A percentile compares a stretch with the other conserved stretches of the same genome.
Evolutionary conservation across 2,888 invertebrate species (phyloP).

Genomic region (Meta bourneti): DNA sequence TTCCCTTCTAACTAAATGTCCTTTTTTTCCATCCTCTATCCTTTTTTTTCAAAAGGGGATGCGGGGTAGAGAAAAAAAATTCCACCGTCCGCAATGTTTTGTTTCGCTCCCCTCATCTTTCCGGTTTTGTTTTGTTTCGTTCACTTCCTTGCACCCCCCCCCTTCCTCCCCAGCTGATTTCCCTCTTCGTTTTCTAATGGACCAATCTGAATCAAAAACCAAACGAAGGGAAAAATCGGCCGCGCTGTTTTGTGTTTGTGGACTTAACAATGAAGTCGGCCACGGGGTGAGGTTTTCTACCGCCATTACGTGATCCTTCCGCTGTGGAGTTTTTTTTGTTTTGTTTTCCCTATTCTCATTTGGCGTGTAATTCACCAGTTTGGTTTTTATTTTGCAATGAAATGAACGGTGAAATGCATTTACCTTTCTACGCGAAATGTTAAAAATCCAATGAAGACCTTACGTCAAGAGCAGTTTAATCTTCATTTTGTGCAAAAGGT

Average conservation of each 20-base stretch:
- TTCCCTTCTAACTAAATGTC: constrained; percentile 70
- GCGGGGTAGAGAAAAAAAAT: constrained; percentile 23
- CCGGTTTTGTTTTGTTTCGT: not conserved
- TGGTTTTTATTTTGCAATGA: too few relatives aligned
- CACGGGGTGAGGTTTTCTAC: not conserved
- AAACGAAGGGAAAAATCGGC: constrained; percentile 47
- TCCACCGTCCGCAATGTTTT: constrained; percentile 45
- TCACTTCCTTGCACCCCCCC: constrained; percentile 8
- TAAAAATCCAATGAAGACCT: too few relatives aligned
- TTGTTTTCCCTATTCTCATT: too few relatives aligned
- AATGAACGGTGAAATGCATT: too few relatives aligned
- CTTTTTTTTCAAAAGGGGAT: constrained; percentile 46
- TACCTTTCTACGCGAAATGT: too few relatives aligned
- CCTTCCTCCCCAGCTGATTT: constrained; percentile 56
- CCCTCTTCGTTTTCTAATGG: constrained; percentile 70
- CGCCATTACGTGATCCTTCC: not conserved
- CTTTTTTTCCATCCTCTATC: constrained; percentile 29
- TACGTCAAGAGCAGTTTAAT: too few relatives aligned
- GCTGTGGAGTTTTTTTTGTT: too few relatives aligned
- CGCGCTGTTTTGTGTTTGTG: constrained; percentile 67
- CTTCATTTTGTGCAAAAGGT: too few relatives aligned
- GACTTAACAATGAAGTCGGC: constrained; percentile 65
- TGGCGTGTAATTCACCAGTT: too few relatives aligned
- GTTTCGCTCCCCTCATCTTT: constrained; percentile 35
- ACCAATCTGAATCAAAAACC: constrained; percentile 52